phyloP scores from a whole-genome alignment of 2,888 invertebrate genomes.

The Aphrophora alni region DNA sequence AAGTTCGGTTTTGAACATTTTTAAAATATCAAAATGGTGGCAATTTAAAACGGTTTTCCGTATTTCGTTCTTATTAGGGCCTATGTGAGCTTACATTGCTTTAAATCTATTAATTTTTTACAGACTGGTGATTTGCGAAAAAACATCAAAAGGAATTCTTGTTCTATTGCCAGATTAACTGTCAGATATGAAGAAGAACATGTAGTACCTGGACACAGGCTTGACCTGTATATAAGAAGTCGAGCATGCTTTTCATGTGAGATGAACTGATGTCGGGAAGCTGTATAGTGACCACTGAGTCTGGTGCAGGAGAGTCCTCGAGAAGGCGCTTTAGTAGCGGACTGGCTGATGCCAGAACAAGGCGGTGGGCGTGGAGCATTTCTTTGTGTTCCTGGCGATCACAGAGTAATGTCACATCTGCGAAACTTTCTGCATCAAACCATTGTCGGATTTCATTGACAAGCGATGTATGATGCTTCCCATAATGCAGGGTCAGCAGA shows the following conservation, averaged over 20 bases:
- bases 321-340: constrained; percentile 80
- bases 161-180: too few species aligned
- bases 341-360: constrained; percentile 87
- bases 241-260: constrained; percentile 81
- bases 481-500: constrained; percentile 89
- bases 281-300: constrained; percentile 75
- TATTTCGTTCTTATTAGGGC: too few species aligned
- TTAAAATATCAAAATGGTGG: too few species aligned
- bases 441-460: constrained; percentile 89
- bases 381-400: constrained; percentile 71
- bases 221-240: constrained; percentile 86
- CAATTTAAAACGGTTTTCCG: too few species aligned
- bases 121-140: too few species aligned
- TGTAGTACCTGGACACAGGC: constrained; percentile 76
- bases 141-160: too few species aligned
- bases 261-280: constrained; percentile 78
- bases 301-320: constrained; percentile 73
- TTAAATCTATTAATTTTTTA: too few species aligned
- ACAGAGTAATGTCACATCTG: constrained; percentile 85
- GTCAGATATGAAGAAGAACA: too few species aligned
- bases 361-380: constrained; percentile 80
- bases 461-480: constrained; percentile 92
- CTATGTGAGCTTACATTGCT: too few species aligned
- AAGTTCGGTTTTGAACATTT: too few species aligned
- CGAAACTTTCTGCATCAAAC: constrained; percentile 85